These are phyloP conservation scores for Aldrovandia affinis DNA, from an alignment of 2,797 vertebrate species.

Conservation along the genomic window DNA sequence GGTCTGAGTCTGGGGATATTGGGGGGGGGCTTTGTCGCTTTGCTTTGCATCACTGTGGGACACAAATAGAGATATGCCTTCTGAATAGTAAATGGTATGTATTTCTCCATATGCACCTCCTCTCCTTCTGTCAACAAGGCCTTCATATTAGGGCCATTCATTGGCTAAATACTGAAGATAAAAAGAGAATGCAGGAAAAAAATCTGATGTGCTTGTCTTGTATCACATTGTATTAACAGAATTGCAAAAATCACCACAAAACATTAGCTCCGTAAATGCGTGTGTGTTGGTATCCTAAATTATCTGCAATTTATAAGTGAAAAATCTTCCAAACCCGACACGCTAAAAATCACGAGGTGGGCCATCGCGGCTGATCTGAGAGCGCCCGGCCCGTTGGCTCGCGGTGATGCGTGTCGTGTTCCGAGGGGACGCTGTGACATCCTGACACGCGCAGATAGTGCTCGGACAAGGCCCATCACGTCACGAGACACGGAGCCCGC, in stretches of 20 bases:
- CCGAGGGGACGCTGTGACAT: conserved; percentile 9
- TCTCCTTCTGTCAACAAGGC: conserved; percentile 19
- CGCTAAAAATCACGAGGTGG: background rate
- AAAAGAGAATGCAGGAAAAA: background rate
- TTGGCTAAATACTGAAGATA: background rate
- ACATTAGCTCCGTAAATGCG: background rate
- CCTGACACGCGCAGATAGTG: conserved; percentile 26
- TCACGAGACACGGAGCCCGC: background rate
- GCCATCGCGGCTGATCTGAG: too few species aligned
- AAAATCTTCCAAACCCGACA: background rate
- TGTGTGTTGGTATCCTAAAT: background rate
- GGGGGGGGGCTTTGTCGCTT: background rate
- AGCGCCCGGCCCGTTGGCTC: background rate
- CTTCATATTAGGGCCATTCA: background rate
- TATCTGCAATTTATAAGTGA: background rate
- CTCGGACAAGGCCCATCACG: conserved; percentile 17
- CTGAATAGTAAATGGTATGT: conserved; percentile 20
- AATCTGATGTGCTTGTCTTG: background rate
- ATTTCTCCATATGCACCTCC: background rate
- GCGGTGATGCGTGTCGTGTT: background rate
- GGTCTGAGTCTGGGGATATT: conserved; percentile 24
- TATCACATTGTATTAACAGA: background rate
- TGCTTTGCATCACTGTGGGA: background rate
- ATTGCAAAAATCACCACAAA: background rate
- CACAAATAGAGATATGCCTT: conserved; percentile 20